These are phyloP conservation scores for Liasis olivaceus DNA, from an alignment of 2,797 vertebrate species.

Conservation along the genomic window DNA sequence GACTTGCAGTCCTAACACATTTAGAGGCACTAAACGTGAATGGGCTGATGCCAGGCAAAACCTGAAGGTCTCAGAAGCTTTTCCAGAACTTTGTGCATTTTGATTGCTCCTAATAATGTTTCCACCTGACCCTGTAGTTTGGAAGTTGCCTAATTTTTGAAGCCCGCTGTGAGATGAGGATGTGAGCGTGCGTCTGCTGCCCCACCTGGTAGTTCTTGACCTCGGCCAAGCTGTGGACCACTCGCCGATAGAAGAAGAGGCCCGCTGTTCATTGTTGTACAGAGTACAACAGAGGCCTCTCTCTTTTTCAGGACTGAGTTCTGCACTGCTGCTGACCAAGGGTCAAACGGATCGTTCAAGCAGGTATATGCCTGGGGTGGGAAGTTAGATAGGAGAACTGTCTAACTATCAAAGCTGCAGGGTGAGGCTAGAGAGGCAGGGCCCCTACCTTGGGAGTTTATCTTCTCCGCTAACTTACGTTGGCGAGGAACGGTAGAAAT, in stretches of 20 bases:
- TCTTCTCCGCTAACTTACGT: background rate
- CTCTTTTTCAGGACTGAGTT: background rate
- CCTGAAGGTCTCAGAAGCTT: too few relatives aligned
- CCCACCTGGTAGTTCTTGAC: background rate
- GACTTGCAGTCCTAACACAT: too few relatives aligned
- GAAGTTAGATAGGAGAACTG: background rate
- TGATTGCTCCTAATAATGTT: background rate
- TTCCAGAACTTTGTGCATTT: too few relatives aligned
- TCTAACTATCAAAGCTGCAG: background rate
- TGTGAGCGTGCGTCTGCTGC: too few relatives aligned
- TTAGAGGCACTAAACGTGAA: too few relatives aligned
- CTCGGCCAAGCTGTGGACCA: background rate
- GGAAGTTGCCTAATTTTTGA: background rate
- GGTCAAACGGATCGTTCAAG: background rate
- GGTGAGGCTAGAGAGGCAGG: too few relatives aligned
- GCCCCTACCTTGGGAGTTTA: too few relatives aligned
- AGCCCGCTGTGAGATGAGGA: background rate
- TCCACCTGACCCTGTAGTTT: background rate
- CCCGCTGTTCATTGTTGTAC: background rate
- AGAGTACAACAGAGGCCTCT: background rate
- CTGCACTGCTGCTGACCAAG: background rate
- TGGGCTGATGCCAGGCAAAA: too few relatives aligned
- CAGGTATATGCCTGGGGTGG: background rate
- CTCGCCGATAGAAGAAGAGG: background rate
- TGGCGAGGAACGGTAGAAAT: background rate